Evolutionary conservation across 2,888 invertebrate species (phyloP), one percentile per base, ranked within the genome.

Genomic region (Meteorus colon): DNA sequence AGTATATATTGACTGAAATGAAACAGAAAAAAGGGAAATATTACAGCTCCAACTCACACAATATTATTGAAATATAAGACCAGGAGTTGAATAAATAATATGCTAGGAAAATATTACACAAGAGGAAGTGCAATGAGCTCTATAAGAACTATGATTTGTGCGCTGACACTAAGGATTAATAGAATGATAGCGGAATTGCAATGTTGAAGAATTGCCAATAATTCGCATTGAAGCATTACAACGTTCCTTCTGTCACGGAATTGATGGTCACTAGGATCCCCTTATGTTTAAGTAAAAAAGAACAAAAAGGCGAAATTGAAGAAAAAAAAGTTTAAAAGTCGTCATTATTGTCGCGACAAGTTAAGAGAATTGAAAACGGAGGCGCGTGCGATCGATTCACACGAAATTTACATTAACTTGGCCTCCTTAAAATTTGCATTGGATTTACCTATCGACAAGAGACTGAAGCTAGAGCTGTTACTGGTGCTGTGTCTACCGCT

Each of bases 1-100:
- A 19, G 55, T 60, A 31, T 74, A 45, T 62, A 55, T 70, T n/a
- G 60, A 37, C 51, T 63, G 67, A 60, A 67, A 55, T 69, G 69
- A 77, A 62, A 51, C 48, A 29, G 29, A 65, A 65, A 69, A 37
- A 65, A 55, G 34, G 67, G 72, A 34, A 73, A 37, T 24, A 48
- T 65, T 45, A 59, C 45, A 4, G 24, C 24, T 55, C 1, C 5
- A 55, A n/a, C 19, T 55, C 2, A 19, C 2, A 19, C 8, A 24
- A 24, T 55, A 55, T n/a, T n/a, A 55, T 55, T 55, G 24, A 19
- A 19, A 55, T 55, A 24, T 19, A 4, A 55, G n/a, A 19, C 19
- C n/a, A 24, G 8, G 1, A 24, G n/a, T 24, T 8, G 60, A n/a
- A 2, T n/a, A 41, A n/a, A 24, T 41, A 55, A 19, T 55, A 59